phyloP scores from a whole-genome alignment of 2,113 vertebrate genomes.

The Labeo rohita region DNA sequence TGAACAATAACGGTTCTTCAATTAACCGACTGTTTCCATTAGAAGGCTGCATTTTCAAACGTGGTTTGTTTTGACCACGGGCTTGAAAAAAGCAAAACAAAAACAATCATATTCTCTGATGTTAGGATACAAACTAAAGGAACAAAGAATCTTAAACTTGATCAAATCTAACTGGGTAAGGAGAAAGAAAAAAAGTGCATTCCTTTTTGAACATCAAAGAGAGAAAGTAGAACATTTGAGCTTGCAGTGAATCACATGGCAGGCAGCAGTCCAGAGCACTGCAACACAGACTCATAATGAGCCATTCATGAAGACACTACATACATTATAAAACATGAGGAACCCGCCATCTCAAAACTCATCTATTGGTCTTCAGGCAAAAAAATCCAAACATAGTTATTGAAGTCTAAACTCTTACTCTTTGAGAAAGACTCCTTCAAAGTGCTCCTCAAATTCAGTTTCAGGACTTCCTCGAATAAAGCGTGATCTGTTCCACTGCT shows the following conservation, averaged over 20 bases:
- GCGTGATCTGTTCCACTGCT: slow-evolving; percentile 4
- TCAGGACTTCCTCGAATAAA: slow-evolving; percentile 18
- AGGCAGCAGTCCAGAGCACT: slow-evolving; percentile 48
- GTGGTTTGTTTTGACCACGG: neutral
- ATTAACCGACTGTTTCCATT: neutral
- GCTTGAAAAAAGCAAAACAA: neutral
- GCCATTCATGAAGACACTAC: slow-evolving; percentile 66
- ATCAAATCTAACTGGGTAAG: slow-evolving; percentile 27
- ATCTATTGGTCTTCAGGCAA: slow-evolving; percentile 36
- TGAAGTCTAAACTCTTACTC: slow-evolving; percentile 13
- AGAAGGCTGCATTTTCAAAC: neutral
- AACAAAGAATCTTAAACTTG: slow-evolving; percentile 36
- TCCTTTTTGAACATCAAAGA: slow-evolving; percentile 61
- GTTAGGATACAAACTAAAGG: slow-evolving; percentile 35
- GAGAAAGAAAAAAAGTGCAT: slow-evolving; percentile 24
- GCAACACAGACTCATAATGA: slow-evolving; percentile 63
- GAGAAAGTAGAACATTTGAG: slow-evolving; percentile 53
- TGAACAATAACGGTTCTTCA: neutral
- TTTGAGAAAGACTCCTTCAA: neutral
- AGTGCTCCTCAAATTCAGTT: neutral
- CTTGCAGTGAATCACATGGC: slow-evolving; percentile 67
- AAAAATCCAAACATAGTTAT: slow-evolving; percentile 15
- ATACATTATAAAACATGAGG: slow-evolving; percentile 45
- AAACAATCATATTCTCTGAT: neutral
- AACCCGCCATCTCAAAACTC: slow-evolving; percentile 22